Evolutionary conservation across 2,113 vertebrate species (phyloP), one percentile per base, ranked within the genome.

Genomic region (Tetrao urogallus): DNA sequence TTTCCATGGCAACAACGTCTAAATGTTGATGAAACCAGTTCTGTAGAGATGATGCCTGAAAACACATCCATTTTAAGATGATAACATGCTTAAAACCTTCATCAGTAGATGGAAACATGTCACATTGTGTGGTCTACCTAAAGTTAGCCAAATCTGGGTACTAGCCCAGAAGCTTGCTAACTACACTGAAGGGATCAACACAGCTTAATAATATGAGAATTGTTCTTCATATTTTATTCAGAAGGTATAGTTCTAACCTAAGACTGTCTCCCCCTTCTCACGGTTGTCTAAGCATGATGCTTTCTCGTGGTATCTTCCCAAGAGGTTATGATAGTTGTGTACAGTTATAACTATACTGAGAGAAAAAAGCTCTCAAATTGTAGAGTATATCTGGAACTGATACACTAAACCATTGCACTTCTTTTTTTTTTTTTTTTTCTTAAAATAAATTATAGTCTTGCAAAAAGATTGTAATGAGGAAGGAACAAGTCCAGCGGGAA

Each of bases 1-100:
- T 94, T 97, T 92, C 90, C 93, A 96, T 95, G 85, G 93, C 95
- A 97, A 97, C 94, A 94, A 72, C 43, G 86, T 87, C 67, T 82
- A 78, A 91, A 89, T 87, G 52, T 92, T 94, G 38, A 86, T 91
- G 71, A 96, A 89, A 91, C 67, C 57, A 78, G 25, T 81, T 45
- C 52, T 70, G 67, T 90, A 88, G 85, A 92, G n/a, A 85, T 58
- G 85, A 21, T 95, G 82, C 89, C 87, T 93, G 30, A 95, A 67
- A 86, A 83, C 67, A 86, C 54, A 96, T 78, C 52, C 76, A 85
- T 88, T 95, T 95, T 93, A 72, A 94, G 93, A 87, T 89, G 90
- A 75, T 75, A 94, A 75, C 64, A 72, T 91, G 40, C 57, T 95
- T 91, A 95, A 80, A 95, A 80, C 36, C 14, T 48, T 91, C 56